A percentile compares a stretch with the other conserved stretches of the same genome.
These are phyloP conservation scores for Naja naja DNA, from an alignment of 2,113 vertebrate genomes.

Conservation along the genomic window DNA sequence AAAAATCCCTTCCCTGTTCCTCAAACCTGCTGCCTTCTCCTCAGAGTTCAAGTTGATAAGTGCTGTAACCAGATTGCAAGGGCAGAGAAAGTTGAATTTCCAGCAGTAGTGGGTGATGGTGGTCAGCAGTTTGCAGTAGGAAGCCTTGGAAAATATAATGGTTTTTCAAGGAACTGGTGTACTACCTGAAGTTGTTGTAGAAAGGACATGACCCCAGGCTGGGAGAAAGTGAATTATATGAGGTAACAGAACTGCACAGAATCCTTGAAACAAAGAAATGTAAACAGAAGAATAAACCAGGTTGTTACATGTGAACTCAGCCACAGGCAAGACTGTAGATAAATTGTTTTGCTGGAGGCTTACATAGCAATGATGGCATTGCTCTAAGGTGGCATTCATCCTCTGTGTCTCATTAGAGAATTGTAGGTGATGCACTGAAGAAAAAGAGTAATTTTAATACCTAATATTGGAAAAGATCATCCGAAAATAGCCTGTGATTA, in stretches of 20 bases:
- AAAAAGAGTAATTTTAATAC: neutral
- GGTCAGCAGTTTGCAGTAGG: neutral
- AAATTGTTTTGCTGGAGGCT: neutral
- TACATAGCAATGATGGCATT: neutral
- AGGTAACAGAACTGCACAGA: neutral
- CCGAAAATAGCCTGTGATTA: neutral
- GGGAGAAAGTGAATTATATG: neutral
- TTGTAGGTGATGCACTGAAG: neutral
- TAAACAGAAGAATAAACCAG: neutral
- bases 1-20: neutral
- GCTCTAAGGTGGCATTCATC: neutral
- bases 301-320: neutral
- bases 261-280: neutral
- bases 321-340: neutral
- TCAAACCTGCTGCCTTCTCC: neutral
- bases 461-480: neutral
- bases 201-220: neutral
- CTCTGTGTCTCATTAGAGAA: neutral
- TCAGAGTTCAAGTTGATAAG: neutral
- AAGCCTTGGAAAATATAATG: neutral
- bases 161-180: neutral
- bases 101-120: neutral
- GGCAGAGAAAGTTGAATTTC: neutral
- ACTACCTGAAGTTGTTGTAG: neutral
- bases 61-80: neutral